A percentile compares a stretch with the other conserved stretches of the same genome.
Evolutionary conservation across 1,140 invertebrate species (phyloP).

Genomic region (Sinonovacula constricta): DNA sequence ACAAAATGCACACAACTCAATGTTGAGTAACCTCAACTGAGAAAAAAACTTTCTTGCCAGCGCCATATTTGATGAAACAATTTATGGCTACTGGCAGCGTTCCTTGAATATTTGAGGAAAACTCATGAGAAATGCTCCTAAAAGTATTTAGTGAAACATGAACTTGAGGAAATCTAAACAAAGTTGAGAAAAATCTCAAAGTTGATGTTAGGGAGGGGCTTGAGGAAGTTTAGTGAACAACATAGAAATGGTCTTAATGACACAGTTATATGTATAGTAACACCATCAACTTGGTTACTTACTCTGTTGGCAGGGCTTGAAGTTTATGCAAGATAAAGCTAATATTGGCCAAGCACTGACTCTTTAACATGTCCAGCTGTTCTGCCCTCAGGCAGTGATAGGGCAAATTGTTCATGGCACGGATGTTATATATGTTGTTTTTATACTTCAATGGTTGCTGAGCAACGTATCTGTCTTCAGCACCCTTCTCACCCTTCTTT

Average conservation of each 20-base stretch:
- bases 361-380: slow-evolving; percentile 92
- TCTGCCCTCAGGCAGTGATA: slow-evolving; percentile 87
- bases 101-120: too few species aligned
- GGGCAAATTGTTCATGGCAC: slow-evolving; percentile 89
- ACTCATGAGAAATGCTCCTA: not conserved
- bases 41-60: too few species aligned
- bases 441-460: slow-evolving; percentile 58
- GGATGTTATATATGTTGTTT: slow-evolving; percentile 82
- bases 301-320: slow-evolving; percentile 50
- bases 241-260: not conserved
- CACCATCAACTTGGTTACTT: slow-evolving; percentile 6
- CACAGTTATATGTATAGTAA: not conserved
- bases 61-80: too few species aligned
- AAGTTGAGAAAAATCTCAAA: not conserved
- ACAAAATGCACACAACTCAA: too few species aligned
- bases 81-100: too few species aligned
- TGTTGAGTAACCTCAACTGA: too few species aligned
- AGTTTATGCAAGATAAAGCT: slow-evolving; percentile 97
- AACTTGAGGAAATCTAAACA: not conserved
- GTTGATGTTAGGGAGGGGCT: not conserved
- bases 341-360: slow-evolving; percentile 96
- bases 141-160: not conserved
- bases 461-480: slow-evolving; percentile 55
- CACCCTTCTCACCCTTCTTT: slow-evolving; percentile 34
- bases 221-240: too few species aligned